Conservation (phyloP, 1,140 invertebrate species). For the Drosophila melanica region DNA sequence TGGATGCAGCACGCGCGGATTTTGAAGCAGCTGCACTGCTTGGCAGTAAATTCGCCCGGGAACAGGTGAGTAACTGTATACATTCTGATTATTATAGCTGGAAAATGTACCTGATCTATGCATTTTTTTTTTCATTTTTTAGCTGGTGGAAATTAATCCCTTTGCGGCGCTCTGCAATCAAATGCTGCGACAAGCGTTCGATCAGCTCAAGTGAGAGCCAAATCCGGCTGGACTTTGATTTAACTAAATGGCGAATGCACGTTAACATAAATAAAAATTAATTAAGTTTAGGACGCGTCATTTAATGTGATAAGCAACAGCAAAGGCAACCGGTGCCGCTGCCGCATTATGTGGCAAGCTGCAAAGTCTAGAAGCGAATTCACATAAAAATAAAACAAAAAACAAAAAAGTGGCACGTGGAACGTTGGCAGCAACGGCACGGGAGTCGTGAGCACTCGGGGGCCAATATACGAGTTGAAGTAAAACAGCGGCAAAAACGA, state of each 20-base stretch:
- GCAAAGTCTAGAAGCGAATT: conserved; percentile 52
- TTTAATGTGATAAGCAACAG: conserved; percentile 57
- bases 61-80: conserved; percentile 84
- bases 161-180: conserved; percentile 96
- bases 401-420: conserved; percentile 42
- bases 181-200: conserved; percentile 90
- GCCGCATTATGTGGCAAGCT: conserved; percentile 67
- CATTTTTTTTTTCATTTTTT: conserved; percentile 10
- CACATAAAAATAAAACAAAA: conserved; percentile 40
- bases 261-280: conserved; percentile 80
- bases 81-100: no score
- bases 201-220: conserved; percentile 62
- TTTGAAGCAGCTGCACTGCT: conserved; percentile 89
- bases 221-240: conserved; percentile 50
- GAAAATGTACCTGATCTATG: no score
- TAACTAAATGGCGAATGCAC: conserved; percentile 51
- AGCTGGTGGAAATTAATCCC: conserved; percentile 91
- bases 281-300: conserved; percentile 71
- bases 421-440: conserved; percentile 11
- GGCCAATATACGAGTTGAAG: conserved; percentile 48
- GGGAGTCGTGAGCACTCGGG: conserved; percentile 64
- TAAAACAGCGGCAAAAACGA: conserved; percentile 67
- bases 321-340: conserved; percentile 30
- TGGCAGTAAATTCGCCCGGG: conserved; percentile 91
- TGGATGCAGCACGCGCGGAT: conserved; percentile 87